These are phyloP conservation scores for Aplochiton taeniatus DNA, from an alignment of 2,797 vertebrate genomes.

Conservation along the genomic window DNA sequence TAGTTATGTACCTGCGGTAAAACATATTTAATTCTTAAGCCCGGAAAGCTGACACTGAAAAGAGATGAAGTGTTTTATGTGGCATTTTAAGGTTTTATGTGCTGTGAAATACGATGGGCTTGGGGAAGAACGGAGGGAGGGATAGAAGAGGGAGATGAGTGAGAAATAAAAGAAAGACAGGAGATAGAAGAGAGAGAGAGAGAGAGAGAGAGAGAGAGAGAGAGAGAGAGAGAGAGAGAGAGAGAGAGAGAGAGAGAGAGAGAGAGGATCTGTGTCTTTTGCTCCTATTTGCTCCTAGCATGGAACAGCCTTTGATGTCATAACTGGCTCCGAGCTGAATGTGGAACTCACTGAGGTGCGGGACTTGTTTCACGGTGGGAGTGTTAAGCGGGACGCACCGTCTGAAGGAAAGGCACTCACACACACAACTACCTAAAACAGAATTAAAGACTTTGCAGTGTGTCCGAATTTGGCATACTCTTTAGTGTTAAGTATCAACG, in stretches of 20 bases:
- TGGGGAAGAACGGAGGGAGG: conserved; percentile 58
- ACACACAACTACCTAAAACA: background rate
- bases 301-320: conserved; percentile 67
- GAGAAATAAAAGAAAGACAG: conserved; percentile 29
- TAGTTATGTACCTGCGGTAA: conserved; percentile 79
- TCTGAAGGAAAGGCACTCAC: conserved; percentile 15
- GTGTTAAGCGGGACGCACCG: conserved; percentile 44
- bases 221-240: conserved; percentile 31
- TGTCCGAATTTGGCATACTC: too few species aligned
- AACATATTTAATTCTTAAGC: conserved; percentile 81
- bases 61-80: conserved; percentile 85
- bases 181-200: conserved; percentile 47
- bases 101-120: conserved; percentile 78
- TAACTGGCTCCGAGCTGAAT: conserved; percentile 60
- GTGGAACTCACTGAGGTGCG: conserved; percentile 50
- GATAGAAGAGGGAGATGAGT: conserved; percentile 30
- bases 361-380: conserved; percentile 62
- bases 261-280: conserved; percentile 30
- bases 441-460: too few species aligned
- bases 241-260: conserved; percentile 38
- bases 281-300: conserved; percentile 42
- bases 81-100: conserved; percentile 83
- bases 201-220: conserved; percentile 43
- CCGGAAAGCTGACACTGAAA: conserved; percentile 77
- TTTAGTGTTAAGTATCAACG: too few species aligned